These are phyloP conservation scores for Pica pica DNA, from an alignment of 2,113 vertebrate species.

Conservation along the genomic window DNA sequence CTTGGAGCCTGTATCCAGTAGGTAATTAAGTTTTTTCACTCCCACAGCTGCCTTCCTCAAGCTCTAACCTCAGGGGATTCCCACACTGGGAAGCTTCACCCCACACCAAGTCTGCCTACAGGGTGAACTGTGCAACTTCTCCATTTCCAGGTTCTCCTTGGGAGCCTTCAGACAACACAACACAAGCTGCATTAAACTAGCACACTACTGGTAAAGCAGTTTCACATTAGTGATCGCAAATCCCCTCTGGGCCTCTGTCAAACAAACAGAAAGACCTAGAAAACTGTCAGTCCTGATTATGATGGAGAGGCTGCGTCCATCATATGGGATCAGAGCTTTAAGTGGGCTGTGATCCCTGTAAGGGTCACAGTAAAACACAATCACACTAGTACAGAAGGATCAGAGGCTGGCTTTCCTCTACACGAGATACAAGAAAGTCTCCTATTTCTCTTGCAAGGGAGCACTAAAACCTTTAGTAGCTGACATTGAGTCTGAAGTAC, in stretches of 20 bases:
- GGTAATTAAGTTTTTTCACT: conserved; percentile 15
- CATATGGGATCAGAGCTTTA: neutral
- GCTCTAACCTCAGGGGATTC: conserved; percentile 18
- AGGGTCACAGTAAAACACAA: neutral
- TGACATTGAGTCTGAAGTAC: neutral
- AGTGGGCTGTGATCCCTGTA: neutral
- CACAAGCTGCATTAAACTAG: neutral
- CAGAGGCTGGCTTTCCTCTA: neutral
- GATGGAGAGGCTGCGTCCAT: neutral
- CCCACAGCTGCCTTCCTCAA: neutral
- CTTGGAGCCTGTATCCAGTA: neutral
- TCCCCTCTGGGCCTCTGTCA: neutral
- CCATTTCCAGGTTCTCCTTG: neutral
- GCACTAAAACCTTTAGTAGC: neutral
- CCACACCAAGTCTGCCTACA: neutral
- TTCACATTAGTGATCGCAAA: neutral
- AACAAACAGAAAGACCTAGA: neutral
- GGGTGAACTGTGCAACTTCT: neutral
- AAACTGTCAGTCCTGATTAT: neutral
- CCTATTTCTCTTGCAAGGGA: neutral
- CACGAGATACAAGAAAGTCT: accelerated
- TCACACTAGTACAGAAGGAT: neutral
- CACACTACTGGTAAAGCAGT: neutral
- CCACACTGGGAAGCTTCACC: neutral
- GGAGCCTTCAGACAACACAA: neutral